phyloP scores from a whole-genome alignment of 2,797 vertebrate species.

The Acrocephalus scirpaceus region DNA sequence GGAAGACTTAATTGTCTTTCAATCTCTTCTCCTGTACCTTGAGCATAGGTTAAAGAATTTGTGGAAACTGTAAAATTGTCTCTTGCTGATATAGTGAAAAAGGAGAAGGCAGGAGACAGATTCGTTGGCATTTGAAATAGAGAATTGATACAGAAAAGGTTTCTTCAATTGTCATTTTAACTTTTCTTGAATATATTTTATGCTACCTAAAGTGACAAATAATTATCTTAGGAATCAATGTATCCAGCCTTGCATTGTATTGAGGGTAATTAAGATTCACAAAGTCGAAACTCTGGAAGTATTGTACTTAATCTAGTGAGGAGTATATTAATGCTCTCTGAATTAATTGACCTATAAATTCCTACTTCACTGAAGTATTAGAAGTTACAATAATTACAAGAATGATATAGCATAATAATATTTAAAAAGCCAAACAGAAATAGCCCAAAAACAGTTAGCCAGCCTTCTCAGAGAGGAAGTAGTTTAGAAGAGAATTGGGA shows the following conservation, averaged over 20 bases:
- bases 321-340: neutral
- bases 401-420: neutral
- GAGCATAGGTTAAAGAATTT: neutral
- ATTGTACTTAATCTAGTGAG: neutral
- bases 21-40: neutral
- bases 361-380: neutral
- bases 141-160: neutral
- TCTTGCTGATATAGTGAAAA: neutral
- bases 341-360: neutral
- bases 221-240: neutral
- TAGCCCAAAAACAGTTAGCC: neutral
- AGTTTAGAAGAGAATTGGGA: neutral
- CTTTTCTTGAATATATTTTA: neutral
- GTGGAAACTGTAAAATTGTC: neutral
- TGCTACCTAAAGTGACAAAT: neutral
- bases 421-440: neutral
- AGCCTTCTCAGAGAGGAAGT: neutral
- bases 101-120: neutral
- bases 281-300: neutral
- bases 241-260: neutral
- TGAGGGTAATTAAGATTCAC: neutral
- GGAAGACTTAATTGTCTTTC: neutral
- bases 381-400: neutral
- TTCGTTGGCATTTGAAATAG: neutral
- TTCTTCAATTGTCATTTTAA: neutral